These are phyloP conservation scores for Phrynocephalus forsythii DNA, from an alignment of 2,797 vertebrate species.

Conservation along the genomic window DNA sequence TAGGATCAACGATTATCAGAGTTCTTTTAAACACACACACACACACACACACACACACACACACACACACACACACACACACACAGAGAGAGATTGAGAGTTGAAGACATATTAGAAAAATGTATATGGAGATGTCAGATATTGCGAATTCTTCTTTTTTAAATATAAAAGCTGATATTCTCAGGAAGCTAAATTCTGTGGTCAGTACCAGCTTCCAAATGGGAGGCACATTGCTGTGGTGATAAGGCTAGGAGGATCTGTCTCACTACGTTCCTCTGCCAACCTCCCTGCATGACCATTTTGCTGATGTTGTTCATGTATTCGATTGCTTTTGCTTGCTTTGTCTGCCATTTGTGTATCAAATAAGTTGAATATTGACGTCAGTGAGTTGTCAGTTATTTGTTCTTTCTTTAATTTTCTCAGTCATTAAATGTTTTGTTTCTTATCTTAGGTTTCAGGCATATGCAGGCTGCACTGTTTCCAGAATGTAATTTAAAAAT, in stretches of 20 bases:
- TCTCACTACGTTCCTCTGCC: background rate
- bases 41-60: too few species aligned
- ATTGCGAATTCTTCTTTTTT: background rate
- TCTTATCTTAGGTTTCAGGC: slow-evolving; percentile 42
- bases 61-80: background rate
- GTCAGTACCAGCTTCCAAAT: too few species aligned
- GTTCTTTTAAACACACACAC: slow-evolving; percentile 52
- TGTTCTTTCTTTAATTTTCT: slow-evolving; percentile 41
- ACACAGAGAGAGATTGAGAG: background rate
- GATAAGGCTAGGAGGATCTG: background rate
- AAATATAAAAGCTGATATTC: background rate
- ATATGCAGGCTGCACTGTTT: slow-evolving; percentile 24
- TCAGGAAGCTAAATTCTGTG: background rate
- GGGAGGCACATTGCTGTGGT: background rate
- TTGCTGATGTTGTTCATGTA: background rate
- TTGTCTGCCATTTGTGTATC: slow-evolving; percentile 31
- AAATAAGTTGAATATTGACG: slow-evolving; percentile 18
- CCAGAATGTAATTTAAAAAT: slow-evolving; percentile 35
- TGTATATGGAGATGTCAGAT: background rate
- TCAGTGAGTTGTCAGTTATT: slow-evolving; percentile 41
- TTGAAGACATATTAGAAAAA: slow-evolving; percentile 54
- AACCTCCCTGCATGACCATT: background rate
- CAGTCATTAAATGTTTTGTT: slow-evolving; percentile 26
- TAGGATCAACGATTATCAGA: slow-evolving; percentile 60
- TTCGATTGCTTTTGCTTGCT: background rate